Evolutionary conservation across 2,797 vertebrate genomes (phyloP).

Genomic region (Etheostoma perlongum): DNA sequence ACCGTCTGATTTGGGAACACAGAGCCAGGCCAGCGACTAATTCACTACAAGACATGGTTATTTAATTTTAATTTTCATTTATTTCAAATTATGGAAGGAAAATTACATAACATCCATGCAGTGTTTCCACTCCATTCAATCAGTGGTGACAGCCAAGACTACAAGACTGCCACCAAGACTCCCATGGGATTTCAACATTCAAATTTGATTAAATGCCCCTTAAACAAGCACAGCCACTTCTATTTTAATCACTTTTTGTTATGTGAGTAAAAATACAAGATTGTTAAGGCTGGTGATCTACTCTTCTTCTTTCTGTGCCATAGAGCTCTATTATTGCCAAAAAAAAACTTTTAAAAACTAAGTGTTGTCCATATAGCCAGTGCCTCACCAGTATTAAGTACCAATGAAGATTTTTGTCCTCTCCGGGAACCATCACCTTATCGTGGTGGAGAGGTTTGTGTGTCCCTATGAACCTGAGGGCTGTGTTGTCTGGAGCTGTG

Average conservation of each 20-base stretch:
- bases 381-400: too few species aligned
- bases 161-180: neutral
- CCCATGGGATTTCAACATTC: neutral
- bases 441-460: too few species aligned
- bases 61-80: slow-evolving; percentile 38
- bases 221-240: neutral
- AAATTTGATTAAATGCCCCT: slow-evolving; percentile 11
- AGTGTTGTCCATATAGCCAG: too few species aligned
- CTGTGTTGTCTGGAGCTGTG: too few species aligned
- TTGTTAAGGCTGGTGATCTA: neutral
- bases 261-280: neutral
- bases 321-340: too few species aligned
- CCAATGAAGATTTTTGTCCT: too few species aligned
- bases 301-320: neutral
- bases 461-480: too few species aligned
- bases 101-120: slow-evolving; percentile 19
- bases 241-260: neutral
- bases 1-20: slow-evolving; percentile 14
- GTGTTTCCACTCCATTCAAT: slow-evolving; percentile 15
- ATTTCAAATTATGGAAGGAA: slow-evolving; percentile 25
- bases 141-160: neutral
- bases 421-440: too few species aligned
- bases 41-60: neutral
- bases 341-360: too few species aligned
- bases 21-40: neutral